Evolutionary conservation across 2,797 vertebrate species (phyloP), one percentile per base, ranked within the genome.

Genomic region (Trachurus trachurus): DNA sequence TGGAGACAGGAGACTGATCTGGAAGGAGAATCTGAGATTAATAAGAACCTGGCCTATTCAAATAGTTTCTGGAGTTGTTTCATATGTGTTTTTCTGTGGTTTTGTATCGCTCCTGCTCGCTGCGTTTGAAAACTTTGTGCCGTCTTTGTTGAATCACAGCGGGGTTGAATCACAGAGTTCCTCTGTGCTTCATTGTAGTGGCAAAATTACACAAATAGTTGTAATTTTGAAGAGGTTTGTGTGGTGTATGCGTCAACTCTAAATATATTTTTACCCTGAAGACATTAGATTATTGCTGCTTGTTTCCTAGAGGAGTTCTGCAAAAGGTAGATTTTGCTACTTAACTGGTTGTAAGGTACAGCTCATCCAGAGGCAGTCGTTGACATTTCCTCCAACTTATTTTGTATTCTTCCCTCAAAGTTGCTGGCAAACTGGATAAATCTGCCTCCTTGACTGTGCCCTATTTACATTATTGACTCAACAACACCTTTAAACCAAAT

Each of bases 361-460:
- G 76, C 72, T 83, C 80, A 87, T 92, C 83, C 82, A 91, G 72
- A 85, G 86, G 85, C 78, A 83, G 57, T 58, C 37, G 75, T 71
- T 91, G 89, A 92, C 83, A 87, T 89, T 85, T 89, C 73, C 71
- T 78, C 45, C 57, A 72, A 85, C 60, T 66, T 83, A 56, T 77
- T 87, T 50, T 78, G 39, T 82, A 70, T 81, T 85, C 78, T 82
- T 80, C 44, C 59, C 68, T 83, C 74, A 57, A 67, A 87, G 42
- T 80, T 71, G 65, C 66, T 78, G 71, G 78, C 60, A 86, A 90
- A 82, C 75, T 77, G 66, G 78, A 87, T 88, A 77, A 80, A 82
- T 89, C 81, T 82, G 76, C 65, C 58, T 61, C 50, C 74, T 71
- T 66, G 60, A 17, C 71, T 64, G 69, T 70, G 44, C 75, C 78